These are phyloP conservation scores for Oenanthe oenanthe DNA, from an alignment of 2,113 vertebrate species.

Conservation along the genomic window DNA sequence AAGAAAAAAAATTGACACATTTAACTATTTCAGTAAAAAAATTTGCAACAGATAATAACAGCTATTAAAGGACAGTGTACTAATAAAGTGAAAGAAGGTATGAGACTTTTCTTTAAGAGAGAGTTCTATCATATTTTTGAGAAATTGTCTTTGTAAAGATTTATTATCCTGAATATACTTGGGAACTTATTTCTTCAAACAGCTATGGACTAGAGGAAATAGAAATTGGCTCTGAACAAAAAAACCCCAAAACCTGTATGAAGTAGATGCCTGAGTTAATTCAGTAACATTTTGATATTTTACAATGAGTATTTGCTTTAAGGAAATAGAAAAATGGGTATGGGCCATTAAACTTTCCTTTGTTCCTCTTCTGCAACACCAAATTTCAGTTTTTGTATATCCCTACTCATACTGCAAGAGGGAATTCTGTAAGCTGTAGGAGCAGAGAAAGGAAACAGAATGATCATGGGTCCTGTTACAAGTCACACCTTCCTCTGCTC, in stretches of 20 bases:
- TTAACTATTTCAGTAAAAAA: not conserved
- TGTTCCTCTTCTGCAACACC: not conserved
- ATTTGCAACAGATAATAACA: not conserved
- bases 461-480: not conserved
- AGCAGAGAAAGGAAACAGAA: not conserved
- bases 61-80: not conserved
- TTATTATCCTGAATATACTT: not conserved
- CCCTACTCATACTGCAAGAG: not conserved
- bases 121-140: not conserved
- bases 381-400: not conserved
- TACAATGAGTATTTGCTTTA: not conserved
- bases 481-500: not conserved
- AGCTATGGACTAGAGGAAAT: not conserved
- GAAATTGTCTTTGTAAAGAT: not conserved
- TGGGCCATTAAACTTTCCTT: not conserved
- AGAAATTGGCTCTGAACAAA: not conserved
- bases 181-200: not conserved
- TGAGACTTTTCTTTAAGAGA: not conserved
- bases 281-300: not conserved
- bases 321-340: not conserved
- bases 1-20: not conserved
- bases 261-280: not conserved
- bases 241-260: accelerated
- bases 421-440: not conserved
- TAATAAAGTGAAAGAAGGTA: not conserved